Conservation (phyloP, 2,113 vertebrate species). For the Elaphurus davidianus region DNA sequence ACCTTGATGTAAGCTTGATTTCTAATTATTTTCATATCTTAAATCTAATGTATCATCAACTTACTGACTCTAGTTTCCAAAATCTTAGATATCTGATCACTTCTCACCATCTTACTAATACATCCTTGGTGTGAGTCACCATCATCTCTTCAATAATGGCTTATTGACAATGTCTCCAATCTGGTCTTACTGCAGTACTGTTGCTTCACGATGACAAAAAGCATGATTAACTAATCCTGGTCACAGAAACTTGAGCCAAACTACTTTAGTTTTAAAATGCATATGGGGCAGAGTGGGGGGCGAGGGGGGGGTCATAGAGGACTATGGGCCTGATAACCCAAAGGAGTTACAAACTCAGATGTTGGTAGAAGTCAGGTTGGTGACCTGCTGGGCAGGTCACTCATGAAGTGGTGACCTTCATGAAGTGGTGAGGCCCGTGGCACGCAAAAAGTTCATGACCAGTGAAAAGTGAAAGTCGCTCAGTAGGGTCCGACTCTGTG, state of each 20-base stretch:
- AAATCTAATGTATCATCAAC: neutral
- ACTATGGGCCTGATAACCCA: neutral
- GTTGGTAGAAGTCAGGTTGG: neutral
- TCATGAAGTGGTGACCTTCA: neutral
- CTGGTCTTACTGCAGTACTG: neutral
- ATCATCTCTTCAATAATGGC: neutral
- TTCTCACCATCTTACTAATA: neutral
- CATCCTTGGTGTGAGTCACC: neutral
- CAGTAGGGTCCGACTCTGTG: fast-evolving
- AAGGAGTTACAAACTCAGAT: neutral
- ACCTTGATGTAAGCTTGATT: neutral
- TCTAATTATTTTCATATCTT: neutral
- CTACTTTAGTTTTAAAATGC: neutral
- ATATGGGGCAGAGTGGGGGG: neutral
- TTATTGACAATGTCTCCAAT: neutral
- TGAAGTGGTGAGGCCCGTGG: neutral
- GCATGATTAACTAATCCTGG: neutral
- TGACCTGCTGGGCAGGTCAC: neutral
- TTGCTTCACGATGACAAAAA: neutral
- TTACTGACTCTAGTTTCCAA: neutral
- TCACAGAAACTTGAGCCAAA: neutral
- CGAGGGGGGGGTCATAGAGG: neutral
- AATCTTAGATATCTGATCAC: neutral
- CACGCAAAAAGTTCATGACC: neutral
- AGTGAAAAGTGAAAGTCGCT: neutral